Evolutionary conservation across 2,113 vertebrate species (phyloP).

Genomic region (Riparia riparia): DNA sequence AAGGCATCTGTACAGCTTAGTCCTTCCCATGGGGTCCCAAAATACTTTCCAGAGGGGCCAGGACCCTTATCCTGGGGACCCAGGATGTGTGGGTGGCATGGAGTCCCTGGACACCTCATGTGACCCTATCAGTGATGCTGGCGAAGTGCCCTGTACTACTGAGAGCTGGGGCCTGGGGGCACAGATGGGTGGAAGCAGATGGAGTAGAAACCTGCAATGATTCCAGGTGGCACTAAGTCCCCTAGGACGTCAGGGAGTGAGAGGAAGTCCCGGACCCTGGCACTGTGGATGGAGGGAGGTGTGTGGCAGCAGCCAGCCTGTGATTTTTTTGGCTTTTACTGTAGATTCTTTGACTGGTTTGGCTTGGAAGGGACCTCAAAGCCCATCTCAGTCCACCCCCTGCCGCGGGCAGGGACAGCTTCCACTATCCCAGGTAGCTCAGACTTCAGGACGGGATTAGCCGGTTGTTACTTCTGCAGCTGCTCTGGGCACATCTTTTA

Average conservation of each 20-base stretch:
- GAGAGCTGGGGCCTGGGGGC: not conserved
- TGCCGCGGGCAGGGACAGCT: not conserved
- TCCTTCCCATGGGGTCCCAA: not conserved
- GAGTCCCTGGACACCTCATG: accelerated
- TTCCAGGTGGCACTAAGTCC: not conserved
- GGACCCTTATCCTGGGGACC: not conserved
- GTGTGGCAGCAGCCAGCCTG: accelerated
- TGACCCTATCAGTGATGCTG: not conserved
- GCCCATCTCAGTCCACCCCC: not conserved
- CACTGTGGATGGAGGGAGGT: not conserved
- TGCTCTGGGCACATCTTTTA: not conserved
- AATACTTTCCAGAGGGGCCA: not conserved
- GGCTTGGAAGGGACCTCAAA: not conserved
- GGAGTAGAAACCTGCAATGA: not conserved
- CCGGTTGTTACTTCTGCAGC: not conserved
- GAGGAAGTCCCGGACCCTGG: not conserved
- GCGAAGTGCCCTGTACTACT: not conserved
- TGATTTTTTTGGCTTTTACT: not conserved
- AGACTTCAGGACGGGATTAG: not conserved
- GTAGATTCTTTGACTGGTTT: not conserved
- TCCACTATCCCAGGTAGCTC: not conserved
- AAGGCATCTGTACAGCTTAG: not conserved
- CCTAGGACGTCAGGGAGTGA: accelerated
- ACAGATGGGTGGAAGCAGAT: not conserved
- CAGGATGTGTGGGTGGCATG: accelerated